These are phyloP conservation scores for Eumeta japonica DNA, from an alignment of 1,140 invertebrate species.

Conservation along the genomic window DNA sequence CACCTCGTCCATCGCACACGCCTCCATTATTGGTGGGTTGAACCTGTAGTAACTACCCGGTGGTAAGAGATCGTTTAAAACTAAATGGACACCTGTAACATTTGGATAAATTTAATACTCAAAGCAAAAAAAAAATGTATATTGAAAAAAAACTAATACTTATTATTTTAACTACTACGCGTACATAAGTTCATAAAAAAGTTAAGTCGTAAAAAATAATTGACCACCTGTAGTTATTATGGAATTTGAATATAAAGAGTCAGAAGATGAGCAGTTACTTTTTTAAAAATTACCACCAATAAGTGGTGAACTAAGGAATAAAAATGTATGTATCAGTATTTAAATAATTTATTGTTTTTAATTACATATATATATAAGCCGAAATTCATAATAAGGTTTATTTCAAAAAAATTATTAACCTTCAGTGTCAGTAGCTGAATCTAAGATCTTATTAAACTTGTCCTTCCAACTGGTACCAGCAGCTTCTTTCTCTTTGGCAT, in stretches of 20 bases:
- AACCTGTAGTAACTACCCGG: conserved; percentile 81
- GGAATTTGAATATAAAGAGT: no score
- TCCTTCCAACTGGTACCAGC: conserved; percentile 68
- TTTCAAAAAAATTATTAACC: conserved; percentile 17
- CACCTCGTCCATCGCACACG: conserved; percentile 82
- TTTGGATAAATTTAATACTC: conserved; percentile 5
- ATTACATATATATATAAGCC: no score
- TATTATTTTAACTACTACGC: neutral
- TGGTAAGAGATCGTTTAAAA: conserved; percentile 79
- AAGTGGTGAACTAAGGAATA: no score
- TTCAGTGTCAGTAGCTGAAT: conserved; percentile 77
- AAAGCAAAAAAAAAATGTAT: conserved; percentile 33
- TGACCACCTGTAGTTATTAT: no score
- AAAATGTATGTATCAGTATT: no score
- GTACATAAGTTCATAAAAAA: no score
- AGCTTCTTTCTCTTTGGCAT: conserved; percentile 27
- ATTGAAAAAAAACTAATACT: neutral
- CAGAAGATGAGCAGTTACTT: no score
- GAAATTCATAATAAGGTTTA: no score
- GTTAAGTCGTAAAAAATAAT: no score
- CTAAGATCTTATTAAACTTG: conserved; percentile 82
- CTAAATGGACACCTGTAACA: conserved; percentile 71
- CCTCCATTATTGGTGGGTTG: conserved; percentile 86
- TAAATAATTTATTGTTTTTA: no score
- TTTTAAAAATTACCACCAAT: no score